Base-by-base conservation (phyloP, 2,888 invertebrate genomes). In the Malthinus seriepunctatus region DNA sequence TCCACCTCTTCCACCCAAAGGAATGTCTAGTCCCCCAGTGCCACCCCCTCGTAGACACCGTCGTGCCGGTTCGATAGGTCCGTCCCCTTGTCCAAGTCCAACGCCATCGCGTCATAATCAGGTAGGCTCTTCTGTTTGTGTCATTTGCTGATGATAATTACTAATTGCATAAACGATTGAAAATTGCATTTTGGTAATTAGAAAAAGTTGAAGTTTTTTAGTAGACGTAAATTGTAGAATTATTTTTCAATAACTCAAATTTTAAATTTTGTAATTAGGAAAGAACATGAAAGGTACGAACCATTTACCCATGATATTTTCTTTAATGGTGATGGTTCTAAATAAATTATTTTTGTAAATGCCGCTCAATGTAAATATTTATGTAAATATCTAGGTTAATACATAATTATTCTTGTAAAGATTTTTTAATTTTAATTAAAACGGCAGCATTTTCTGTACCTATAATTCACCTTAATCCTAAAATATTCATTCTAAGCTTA, bases 1-100 rank as follows among this genome's bases (percentile, higher is more conserved):
- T 32, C 89, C 89, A 8, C 88, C 88, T 0, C 76, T 89, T 66
- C 89, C 89, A 10, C 88, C 88, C 0, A 89, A 89, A 76, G 84
- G 84, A 65, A 42, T 59, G 7, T 69, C 79, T 32, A 77, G 81
- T 11, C 83, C 81, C 77, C 69, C 86, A 79, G 83, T 89, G 35
- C 88, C 90, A 37, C 90, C 90, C 71, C 81, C 86, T 65, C 76
- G 86, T 72, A 79, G 86, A 69, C 73, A 84, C 73, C 84, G 84
- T 73, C 72, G 83, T 72, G 63, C 82, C 70, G 81, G 85, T 69
- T 80, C 84, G 68, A 67, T 84, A 51, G 79, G 79, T 51, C 78
- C 78, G 32, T 79, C 79, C 53, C 79, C 78, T 50, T 78, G 78
- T 62, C 78, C 82, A 53, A 83, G 83, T 50, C 77, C 78, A 3